These are phyloP conservation scores for Champsocephalus gunnari DNA, from an alignment of 2,797 vertebrate genomes.

Conservation along the genomic window DNA sequence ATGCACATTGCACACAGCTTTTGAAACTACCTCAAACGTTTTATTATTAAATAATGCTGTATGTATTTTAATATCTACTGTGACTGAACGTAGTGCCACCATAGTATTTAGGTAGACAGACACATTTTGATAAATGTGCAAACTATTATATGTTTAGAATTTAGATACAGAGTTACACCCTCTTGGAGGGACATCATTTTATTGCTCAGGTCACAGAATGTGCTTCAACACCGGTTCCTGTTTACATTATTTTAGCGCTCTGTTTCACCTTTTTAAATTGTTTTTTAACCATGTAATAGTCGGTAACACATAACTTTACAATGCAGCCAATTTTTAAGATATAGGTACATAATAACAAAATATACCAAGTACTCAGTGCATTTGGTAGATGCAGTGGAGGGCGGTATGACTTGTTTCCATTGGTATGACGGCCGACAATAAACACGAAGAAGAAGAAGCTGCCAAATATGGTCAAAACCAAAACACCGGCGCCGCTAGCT, in stretches of 20 bases:
- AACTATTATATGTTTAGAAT: too few species aligned
- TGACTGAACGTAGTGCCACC: neutral
- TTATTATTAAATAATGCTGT: neutral
- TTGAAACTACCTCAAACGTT: neutral
- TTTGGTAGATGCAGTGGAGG: constrained; percentile 10
- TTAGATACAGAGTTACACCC: neutral
- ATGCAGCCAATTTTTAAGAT: neutral
- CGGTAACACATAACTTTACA: too few species aligned
- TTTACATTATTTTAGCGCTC: neutral
- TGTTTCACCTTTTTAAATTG: neutral
- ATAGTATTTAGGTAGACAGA: neutral
- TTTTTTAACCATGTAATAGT: neutral
- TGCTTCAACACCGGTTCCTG: neutral
- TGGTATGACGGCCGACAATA: neutral
- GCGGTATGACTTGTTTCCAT: neutral
- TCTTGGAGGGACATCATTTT: neutral
- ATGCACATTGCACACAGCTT: neutral
- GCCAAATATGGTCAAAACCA: constrained; percentile 49
- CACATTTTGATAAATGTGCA: neutral
- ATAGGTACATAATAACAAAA: too few species aligned
- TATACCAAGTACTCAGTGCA: too few species aligned
- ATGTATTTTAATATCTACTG: neutral
- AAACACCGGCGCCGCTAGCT: neutral
- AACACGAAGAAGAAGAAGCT: constrained; percentile 11
- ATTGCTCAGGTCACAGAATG: neutral